Evolutionary conservation across 2,888 invertebrate genomes (phyloP), one percentile per base, ranked within the genome.

Genomic region (Selenia dentaria): DNA sequence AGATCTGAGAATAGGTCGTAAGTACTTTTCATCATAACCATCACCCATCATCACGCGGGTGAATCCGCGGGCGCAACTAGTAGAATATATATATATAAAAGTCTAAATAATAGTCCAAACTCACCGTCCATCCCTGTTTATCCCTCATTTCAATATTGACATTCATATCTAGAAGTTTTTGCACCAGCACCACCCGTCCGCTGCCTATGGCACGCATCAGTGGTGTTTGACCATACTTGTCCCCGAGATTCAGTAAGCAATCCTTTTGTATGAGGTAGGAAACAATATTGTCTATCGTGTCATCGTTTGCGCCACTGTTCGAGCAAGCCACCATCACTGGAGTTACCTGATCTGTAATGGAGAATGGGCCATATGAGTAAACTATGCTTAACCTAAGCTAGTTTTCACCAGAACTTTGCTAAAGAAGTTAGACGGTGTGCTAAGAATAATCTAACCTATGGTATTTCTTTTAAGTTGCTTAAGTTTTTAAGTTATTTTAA

Each of bases 281-380:
- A 12, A 93, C 82, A 47, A 93, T 92, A 49, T 81, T 75, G 35
- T 82, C 76, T 36, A 90, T 77, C 2, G 78, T 68, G n/a, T 82
- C 79, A 36, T 75, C 74, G 49, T 73, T 79, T n/a, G 79, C 80
- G 50, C 90, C 92, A 58, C 79, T 86, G 60, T 92, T 93, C n/a
- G 92, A 87, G 62, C 94, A 94, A 16, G 92, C 89, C 51, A 92
- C 91, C 93, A 94, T 94, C 37, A 94, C 70, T 13, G 93, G 91
- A 25, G 93, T 93, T 38, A 88, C 87, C n/a, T 92, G 92, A 77
- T 93, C 94, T 94, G 75, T 25, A 84, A 78, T 51, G 10, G 4
- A 8, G n/a, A n/a, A n/a, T n/a, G n/a, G n/a, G n/a, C n/a, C n/a
- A n/a, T n/a, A n/a, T n/a, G n/a, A n/a, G n/a, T n/a, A n/a, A n/a